Evolutionary conservation across 1,140 invertebrate genomes (phyloP), one percentile per base, ranked within the genome.

Genomic region (Heliconius eleuchia): DNA sequence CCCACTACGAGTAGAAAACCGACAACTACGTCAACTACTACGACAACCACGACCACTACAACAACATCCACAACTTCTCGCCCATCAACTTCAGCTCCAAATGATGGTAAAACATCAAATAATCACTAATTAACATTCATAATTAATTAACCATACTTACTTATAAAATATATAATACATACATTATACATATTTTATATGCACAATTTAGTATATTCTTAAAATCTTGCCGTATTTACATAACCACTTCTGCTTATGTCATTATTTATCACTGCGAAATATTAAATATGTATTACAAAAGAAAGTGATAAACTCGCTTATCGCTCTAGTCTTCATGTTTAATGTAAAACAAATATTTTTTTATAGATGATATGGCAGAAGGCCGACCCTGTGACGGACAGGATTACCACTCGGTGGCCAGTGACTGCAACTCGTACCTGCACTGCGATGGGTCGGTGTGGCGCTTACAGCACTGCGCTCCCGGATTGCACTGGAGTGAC

Each of bases 401-500:
- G 13, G 92, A 96, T 23, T 97, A 97, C 85, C 91, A 95, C n/a
- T 87, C 96, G 0, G 96, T 97, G 84, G 91, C 95, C 0, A 90
- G 88, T 0, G 97, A 97, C 85, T 98, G 98, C 82, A 96, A 96
- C 83, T 95, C 96, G 3, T 98, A 97, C 85, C 96, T 97, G 74
- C 95, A 96, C 84, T 98, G 98, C 85, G 95, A 97, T 19, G 93
- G 96, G 18, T 96, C 96, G 1, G 95, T 96, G 74, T 94, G 97
- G 74, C 95, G 94, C 39, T 95, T 95, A 60, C 96, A 97, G 84
- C 95, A 96, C 55, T 98, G 97, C 87, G 96, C 97, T 0, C 96
- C 96, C 1, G 97, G 97, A 71, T 89, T 98, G 8, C 97, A 98
- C 85, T 98, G 97, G 97, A 98, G 97, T 89, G 89, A 92, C 16